A percentile compares a stretch with the other conserved stretches of the same genome.
phyloP scores from a whole-genome alignment of 2,888 invertebrate species.

The Cephonodes hylas region DNA sequence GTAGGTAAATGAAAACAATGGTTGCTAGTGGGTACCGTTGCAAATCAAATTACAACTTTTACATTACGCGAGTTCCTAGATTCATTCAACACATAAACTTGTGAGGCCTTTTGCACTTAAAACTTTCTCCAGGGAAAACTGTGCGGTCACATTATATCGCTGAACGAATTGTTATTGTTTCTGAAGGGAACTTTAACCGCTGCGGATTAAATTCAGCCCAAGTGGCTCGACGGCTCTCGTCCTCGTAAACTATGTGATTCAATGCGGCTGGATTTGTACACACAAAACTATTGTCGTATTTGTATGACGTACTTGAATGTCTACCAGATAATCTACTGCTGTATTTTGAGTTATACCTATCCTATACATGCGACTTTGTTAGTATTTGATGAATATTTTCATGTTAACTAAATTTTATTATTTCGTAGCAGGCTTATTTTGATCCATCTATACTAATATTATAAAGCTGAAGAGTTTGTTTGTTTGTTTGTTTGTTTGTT shows the following conservation, averaged over 20 bases:
- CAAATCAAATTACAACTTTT: conserved; percentile 73
- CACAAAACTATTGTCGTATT: neutral
- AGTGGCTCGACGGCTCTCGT: conserved; percentile 43
- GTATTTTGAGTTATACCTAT: neutral
- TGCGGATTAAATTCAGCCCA: conserved; percentile 53
- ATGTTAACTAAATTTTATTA: too few species aligned
- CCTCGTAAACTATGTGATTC: conserved; percentile 28
- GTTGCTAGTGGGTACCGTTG: conserved; percentile 53
- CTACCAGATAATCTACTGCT: neutral
- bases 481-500: too few species aligned
- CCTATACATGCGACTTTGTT: neutral
- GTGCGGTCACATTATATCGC: conserved; percentile 61
- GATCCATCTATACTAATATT: too few species aligned
- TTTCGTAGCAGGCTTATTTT: too few species aligned
- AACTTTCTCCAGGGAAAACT: conserved; percentile 58
- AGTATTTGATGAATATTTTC: neutral
- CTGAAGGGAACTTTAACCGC: conserved; percentile 61
- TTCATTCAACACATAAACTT: conserved; percentile 69
- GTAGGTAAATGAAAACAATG: conserved; percentile 57
- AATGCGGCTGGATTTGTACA: conserved; percentile 1
- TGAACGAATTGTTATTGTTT: conserved; percentile 68
- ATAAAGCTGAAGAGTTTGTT: too few species aligned
- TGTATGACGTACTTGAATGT: neutral
- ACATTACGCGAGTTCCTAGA: conserved; percentile 60
- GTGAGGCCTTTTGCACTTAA: conserved; percentile 70